These are phyloP conservation scores for Amphiprion percula DNA, from an alignment of 2,113 vertebrate species.

Conservation along the genomic window DNA sequence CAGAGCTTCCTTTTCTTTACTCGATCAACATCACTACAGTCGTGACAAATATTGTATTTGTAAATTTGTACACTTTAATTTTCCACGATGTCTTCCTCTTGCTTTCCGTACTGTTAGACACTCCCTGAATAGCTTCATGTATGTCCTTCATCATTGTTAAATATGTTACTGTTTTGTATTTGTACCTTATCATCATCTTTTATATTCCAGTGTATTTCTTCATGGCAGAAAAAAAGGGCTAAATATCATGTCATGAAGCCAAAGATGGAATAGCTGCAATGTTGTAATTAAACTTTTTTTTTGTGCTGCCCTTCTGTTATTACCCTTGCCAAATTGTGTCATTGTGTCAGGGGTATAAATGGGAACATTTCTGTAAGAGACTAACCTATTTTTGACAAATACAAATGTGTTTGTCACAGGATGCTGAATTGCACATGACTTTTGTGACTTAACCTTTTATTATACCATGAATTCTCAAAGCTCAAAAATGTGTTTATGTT, in stretches of 20 bases:
- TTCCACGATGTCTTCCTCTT: constrained; percentile 10
- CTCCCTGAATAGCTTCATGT: constrained; percentile 14
- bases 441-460: constrained; percentile 38
- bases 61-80: neutral
- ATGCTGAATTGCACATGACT: constrained; percentile 34
- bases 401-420: constrained; percentile 7
- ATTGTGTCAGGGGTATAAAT: neutral
- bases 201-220: constrained; percentile 34
- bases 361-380: constrained; percentile 4
- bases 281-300: neutral
- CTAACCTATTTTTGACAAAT: constrained; percentile 21
- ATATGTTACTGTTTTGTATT: constrained; percentile 26
- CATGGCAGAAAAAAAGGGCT: constrained; percentile 53
- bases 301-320: neutral
- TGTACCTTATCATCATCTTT: neutral
- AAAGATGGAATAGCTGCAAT: constrained; percentile 46
- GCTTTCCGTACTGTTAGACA: neutral
- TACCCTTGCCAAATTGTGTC: neutral
- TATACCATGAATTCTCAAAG: constrained; percentile 24
- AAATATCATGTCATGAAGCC: constrained; percentile 40
- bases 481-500: constrained; percentile 33
- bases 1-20: neutral
- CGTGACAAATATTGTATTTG: neutral
- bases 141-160: neutral
- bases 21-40: neutral